Base-by-base conservation (phyloP, 2,797 vertebrate genomes). In the Alosa sapidissima region DNA sequence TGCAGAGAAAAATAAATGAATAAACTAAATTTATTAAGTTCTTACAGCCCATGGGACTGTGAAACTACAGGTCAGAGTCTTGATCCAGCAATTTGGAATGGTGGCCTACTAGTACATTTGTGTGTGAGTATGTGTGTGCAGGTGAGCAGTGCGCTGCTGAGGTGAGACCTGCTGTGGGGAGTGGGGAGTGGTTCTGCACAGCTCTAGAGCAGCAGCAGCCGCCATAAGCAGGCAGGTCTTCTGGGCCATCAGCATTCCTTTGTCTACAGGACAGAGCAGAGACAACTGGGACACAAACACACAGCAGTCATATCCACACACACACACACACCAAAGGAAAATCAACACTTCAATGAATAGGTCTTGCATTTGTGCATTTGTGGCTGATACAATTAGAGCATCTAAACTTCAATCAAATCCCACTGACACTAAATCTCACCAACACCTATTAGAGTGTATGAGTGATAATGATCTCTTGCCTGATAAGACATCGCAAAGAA, bases 141-240 rank as follows among this genome's bases (percentile, higher is more conserved):
- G 3, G 21, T 62, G 58, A 24, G 21, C 19, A 36, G n/a, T 2
- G 24, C 60, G 8, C 5, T 51, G 49, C 1, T 62, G 58, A 62
- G 58, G 1, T 82, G 88, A 89, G 95, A 98, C 97, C 97, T 97
- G 93, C 84, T 93, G 94, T 81, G 84, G 91, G 81, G 88, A 87
- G 86, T 92, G 86, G 85, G 81, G 83, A 90, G 94, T 89, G 62
- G 89, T 96, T 91, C 96, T 97, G 84, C 93, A 95, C 89, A 96
- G 91, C 84, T 97, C 95, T 90, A 99, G 90, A 92, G 96, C 95
- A 83, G 96, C 89, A 65, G 97, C 96, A 85, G 94, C 94, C 88
- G 96, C 96, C 96, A 99, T 96, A 75, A 99, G 91, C 88, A 99
- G 93, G 88, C 97, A 98, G 0, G 96, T 97, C 95, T 96, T 98